A percentile compares a stretch with the other conserved stretches of the same genome.
Conservation (phyloP, 2,888 invertebrate genomes). For the Aporophyla lueneburgensis region DNA sequence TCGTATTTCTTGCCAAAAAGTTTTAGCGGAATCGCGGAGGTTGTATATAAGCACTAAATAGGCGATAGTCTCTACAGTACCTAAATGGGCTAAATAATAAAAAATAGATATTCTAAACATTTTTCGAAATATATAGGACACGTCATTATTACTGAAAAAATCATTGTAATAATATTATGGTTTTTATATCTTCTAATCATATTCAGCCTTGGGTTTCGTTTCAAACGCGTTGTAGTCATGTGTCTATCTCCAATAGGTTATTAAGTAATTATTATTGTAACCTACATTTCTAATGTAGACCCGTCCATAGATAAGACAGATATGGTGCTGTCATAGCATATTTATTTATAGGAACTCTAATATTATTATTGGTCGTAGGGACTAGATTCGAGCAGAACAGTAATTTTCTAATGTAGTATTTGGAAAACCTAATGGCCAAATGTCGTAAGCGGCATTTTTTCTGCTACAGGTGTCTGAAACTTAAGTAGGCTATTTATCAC, state of each 20-base stretch:
- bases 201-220: slow-evolving; percentile 26
- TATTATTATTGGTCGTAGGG: slow-evolving; percentile 3
- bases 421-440: neutral
- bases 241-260: slow-evolving; percentile 37
- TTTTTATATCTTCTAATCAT: slow-evolving; percentile 33
- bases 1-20: too few species aligned
- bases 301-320: slow-evolving; percentile 23
- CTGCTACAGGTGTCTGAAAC: neutral
- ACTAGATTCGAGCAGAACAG: neutral
- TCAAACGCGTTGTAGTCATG: neutral
- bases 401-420: neutral
- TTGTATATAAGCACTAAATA: too few species aligned
- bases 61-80: neutral
- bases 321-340: slow-evolving; percentile 20
- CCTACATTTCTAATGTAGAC: slow-evolving; percentile 23
- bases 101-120: neutral
- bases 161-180: slow-evolving; percentile 10
- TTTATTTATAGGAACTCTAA: slow-evolving; percentile 16
- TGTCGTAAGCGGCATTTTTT: neutral
- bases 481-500: too few species aligned
- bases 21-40: too few species aligned
- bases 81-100: neutral
- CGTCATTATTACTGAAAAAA: slow-evolving; percentile 8
- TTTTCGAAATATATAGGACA: neutral
- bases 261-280: slow-evolving; percentile 44